A percentile compares a stretch with the other conserved stretches of the same genome.
Evolutionary conservation across 2,888 invertebrate species (phyloP).

Genomic region (Ctenicera cuprea): DNA sequence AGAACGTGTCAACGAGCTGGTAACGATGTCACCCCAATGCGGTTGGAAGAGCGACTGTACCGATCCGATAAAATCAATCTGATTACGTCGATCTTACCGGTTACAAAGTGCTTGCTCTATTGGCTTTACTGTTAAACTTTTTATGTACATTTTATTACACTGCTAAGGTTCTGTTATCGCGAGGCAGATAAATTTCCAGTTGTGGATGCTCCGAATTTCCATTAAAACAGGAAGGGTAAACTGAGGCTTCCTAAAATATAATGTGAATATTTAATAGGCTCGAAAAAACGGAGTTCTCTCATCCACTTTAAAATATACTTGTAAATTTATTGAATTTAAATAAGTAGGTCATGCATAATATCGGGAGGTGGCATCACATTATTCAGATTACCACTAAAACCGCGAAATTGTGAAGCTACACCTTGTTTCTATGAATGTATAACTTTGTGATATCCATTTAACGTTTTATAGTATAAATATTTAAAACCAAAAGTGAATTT

Average conservation of each 20-base stretch:
- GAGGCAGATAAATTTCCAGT: constrained; percentile 38
- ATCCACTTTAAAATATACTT: constrained; percentile 2
- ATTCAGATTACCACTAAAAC: background rate
- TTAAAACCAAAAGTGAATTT: too few species aligned
- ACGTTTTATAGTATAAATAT: too few species aligned
- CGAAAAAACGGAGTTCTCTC: background rate
- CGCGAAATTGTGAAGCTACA: too few species aligned
- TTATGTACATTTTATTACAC: constrained; percentile 45
- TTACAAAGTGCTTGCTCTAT: constrained; percentile 50
- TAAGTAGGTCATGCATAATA: constrained; percentile 15
- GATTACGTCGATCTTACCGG: constrained; percentile 50
- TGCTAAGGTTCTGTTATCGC: constrained; percentile 37
- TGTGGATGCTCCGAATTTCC: constrained; percentile 21
- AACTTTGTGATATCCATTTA: too few species aligned
- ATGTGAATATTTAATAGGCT: constrained; percentile 18
- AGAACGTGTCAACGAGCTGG: constrained; percentile 54
- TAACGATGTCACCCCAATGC: constrained; percentile 51
- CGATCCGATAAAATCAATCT: constrained; percentile 53
- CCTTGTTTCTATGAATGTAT: too few species aligned
- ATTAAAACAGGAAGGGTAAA: constrained; percentile 23
- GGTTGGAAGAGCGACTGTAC: constrained; percentile 48
- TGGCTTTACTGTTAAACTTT: constrained; percentile 45
- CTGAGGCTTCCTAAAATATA: background rate
- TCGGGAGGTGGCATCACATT: background rate
- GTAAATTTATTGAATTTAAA: constrained; percentile 8